These are phyloP conservation scores for Tipula lateralis DNA, from an alignment of 2,888 invertebrate species.

Conservation along the genomic window DNA sequence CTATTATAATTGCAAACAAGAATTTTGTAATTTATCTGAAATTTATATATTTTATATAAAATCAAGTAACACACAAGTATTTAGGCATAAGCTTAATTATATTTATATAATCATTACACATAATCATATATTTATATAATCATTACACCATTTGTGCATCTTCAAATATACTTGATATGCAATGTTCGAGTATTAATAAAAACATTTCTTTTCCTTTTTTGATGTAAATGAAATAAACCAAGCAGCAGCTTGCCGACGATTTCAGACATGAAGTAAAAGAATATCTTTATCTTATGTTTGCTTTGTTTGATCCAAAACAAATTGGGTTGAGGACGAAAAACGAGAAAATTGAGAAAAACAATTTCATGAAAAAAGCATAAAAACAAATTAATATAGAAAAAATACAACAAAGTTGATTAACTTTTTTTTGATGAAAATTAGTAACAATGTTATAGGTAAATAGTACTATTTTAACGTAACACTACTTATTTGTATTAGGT, in stretches of 20 bases:
- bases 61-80: no score
- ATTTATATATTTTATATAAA: no score
- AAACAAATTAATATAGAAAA: neutral
- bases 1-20: no score
- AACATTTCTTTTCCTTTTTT: neutral
- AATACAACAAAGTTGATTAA: neutral
- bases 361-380: neutral
- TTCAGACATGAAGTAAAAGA: neutral
- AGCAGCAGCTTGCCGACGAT: neutral
- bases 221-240: neutral
- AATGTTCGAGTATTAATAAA: neutral
- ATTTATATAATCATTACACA: no score
- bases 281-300: neutral
- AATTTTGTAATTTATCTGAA: no score
- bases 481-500: neutral
- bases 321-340: neutral
- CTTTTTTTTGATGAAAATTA: neutral
- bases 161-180: neutral
- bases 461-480: neutral
- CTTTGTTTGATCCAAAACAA: neutral
- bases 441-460: slow-evolving; percentile 24
- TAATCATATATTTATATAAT: no score
- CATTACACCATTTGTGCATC: neutral
- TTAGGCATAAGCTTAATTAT: no score
- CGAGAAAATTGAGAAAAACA: neutral